A percentile compares a stretch with the other conserved stretches of the same genome.
Evolutionary conservation across 2,797 vertebrate genomes (phyloP).

Genomic region (Gymnoscopelus braueri): DNA sequence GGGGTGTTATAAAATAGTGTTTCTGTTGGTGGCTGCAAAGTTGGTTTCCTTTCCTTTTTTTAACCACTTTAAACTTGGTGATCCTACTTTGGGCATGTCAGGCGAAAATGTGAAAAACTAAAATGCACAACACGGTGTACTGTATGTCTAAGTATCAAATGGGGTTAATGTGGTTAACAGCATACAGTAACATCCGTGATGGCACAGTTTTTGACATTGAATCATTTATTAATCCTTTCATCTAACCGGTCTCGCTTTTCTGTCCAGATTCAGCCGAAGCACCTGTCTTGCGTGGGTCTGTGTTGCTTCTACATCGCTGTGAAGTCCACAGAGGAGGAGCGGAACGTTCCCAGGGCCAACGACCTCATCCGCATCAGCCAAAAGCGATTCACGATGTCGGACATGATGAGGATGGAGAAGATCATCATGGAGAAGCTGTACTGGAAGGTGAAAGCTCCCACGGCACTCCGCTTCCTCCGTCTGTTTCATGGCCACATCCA

Average conservation of each 20-base stretch:
- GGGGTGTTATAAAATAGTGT: too few species aligned
- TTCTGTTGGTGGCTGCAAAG: too few species aligned
- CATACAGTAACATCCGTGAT: too few species aligned
- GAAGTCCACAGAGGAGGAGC: constrained; percentile 91
- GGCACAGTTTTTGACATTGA: neutral
- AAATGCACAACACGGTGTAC: too few species aligned
- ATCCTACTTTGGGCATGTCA: too few species aligned
- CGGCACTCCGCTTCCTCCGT: constrained; percentile 90
- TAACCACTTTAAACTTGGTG: too few species aligned
- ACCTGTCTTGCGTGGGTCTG: constrained; percentile 93
- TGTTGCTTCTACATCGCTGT: constrained; percentile 95
- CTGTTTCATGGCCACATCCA: constrained; percentile 86
- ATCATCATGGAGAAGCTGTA: constrained; percentile 93
- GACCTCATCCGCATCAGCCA: constrained; percentile 96
- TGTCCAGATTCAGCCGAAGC: constrained; percentile 92
- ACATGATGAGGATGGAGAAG: constrained; percentile 98
- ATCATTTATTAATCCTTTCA: neutral
- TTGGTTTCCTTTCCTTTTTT: too few species aligned
- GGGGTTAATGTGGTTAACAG: too few species aligned
- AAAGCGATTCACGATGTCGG: constrained; percentile 93
- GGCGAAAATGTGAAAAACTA: too few species aligned
- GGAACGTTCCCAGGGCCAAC: constrained; percentile 89
- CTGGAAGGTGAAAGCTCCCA: constrained; percentile 92
- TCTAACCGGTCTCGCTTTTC: neutral
- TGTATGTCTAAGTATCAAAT: too few species aligned